Conservation (phyloP, 2,888 invertebrate genomes). For the Rhingia campestris region DNA sequence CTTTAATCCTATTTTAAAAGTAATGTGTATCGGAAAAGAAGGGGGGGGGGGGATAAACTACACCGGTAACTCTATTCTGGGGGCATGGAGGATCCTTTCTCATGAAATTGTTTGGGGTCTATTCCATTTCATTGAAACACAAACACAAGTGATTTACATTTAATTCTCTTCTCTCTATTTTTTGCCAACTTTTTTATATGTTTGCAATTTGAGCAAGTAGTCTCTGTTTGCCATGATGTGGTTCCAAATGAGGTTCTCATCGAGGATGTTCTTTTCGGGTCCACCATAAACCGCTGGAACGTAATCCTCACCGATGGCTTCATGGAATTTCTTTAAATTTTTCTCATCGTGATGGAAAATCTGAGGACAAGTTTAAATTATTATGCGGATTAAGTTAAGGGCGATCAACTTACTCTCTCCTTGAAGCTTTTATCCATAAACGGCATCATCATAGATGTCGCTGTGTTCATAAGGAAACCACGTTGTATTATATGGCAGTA, state of each 20-base stretch:
- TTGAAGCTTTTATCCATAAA: constrained; percentile 80
- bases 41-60: background rate
- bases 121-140: constrained; percentile 63
- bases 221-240: constrained; percentile 77
- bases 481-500: constrained; percentile 80
- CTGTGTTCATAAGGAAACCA: constrained; percentile 79
- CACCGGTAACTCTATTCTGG: constrained; percentile 48
- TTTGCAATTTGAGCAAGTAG: constrained; percentile 78
- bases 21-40: constrained; percentile 29
- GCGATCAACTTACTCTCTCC: constrained; percentile 76
- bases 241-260: constrained; percentile 78
- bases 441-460: constrained; percentile 79
- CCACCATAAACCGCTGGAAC: constrained; percentile 81
- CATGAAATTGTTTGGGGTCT: background rate
- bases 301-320: constrained; percentile 79
- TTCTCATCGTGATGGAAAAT: constrained; percentile 80
- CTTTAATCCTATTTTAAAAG: constrained; percentile 71
- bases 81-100: constrained; percentile 32
- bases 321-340: constrained; percentile 79
- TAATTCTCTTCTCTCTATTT: constrained; percentile 55
- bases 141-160: constrained; percentile 63
- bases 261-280: constrained; percentile 77
- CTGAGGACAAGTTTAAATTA: constrained; percentile 66
- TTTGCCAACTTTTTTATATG: constrained; percentile 76
- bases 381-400: background rate